Percentiles rank a stretch among this genome's conserved stretches.
These are phyloP conservation scores for Celastrina argiolus DNA, from an alignment of 2,888 invertebrate genomes.

Conservation along the genomic window DNA sequence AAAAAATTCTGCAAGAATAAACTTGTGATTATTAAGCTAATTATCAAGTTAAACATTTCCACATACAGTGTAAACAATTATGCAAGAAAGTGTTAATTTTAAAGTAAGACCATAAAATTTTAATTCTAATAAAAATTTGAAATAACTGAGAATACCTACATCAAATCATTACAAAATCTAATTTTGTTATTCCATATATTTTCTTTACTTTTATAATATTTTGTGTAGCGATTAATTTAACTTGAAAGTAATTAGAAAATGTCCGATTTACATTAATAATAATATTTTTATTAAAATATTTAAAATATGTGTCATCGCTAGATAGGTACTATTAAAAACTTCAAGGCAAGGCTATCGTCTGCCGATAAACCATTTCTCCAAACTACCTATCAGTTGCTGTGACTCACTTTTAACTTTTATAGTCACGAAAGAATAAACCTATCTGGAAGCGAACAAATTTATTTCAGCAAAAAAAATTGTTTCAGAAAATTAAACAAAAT, in stretches of 20 bases:
- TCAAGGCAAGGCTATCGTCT: background rate
- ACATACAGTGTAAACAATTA: background rate
- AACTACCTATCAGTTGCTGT: background rate
- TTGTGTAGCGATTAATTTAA: too few species aligned
- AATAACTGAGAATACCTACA: too few species aligned
- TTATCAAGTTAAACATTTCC: background rate
- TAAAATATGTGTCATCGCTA: background rate
- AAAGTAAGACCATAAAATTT: background rate
- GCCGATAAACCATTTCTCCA: background rate
- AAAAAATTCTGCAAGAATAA: too few species aligned
- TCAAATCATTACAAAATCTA: too few species aligned
- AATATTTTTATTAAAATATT: background rate
- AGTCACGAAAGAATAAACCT: background rate
- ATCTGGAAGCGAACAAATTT: too few species aligned
- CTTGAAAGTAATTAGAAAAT: too few species aligned
- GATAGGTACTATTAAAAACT: constrained; percentile 10
- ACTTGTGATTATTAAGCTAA: background rate
- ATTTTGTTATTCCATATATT: too few species aligned
- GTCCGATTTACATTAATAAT: too few species aligned
- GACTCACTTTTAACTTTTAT: background rate
- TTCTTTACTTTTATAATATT: too few species aligned
- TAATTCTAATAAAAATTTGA: too few species aligned
- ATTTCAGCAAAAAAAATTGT: too few species aligned
- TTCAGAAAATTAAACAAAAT: too few species aligned
- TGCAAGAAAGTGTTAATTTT: background rate